Base-by-base conservation (phyloP, 2,113 vertebrate genomes). In the Chlorodrepanis virens region DNA sequence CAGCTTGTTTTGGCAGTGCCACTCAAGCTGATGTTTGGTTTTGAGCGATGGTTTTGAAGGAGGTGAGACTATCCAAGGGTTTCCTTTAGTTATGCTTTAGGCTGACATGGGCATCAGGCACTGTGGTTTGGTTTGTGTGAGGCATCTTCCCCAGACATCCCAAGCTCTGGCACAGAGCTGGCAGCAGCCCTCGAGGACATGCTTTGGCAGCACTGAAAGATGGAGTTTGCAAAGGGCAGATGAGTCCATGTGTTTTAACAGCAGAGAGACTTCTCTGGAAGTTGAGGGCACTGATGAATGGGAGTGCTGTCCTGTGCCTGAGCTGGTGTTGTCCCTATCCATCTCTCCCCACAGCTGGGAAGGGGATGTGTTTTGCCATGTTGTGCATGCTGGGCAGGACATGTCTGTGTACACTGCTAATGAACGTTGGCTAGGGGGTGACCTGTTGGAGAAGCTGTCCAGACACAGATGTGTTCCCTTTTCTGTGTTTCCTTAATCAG, bases 281-380 rank as follows among this genome's bases (percentile, higher is more conserved):
- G 0, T 14, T 52, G 50, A 42, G 67, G 71, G 47, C n/a, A n/a
- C 56, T 28, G 29, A 5, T 50, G 9, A 61, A 16, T 49, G 11
- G 27, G n/a, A 83, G 22, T 4, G 1, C 28, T 53, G 35, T 56
- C 23, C n/a, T 65, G 19, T n/a, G 59, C 18, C 57, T 0, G 0
- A 63, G 52, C n/a, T 4, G 5, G 20, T 49, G 50, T 4, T 79
- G 60, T 33, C 44, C 14, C 71, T 69, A 2, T 50, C 54, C 14
- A 5, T 72, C 47, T 29, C 11, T 16, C 27, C 59, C 33, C 50
- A 11, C 60, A 25, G 39, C 61, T 16, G 39, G 31, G 24, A 17
- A n/a, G 20, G 39, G 24, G 25, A 23, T 22, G 11, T n/a, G 65
- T 18, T 86, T 37, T 44, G 17, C 61, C 10, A 3, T 14, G 31